A percentile compares a stretch with the other conserved stretches of the same genome.
These are phyloP conservation scores for Teinopalpus imperialis DNA, from an alignment of 2,888 invertebrate genomes.

Conservation along the genomic window DNA sequence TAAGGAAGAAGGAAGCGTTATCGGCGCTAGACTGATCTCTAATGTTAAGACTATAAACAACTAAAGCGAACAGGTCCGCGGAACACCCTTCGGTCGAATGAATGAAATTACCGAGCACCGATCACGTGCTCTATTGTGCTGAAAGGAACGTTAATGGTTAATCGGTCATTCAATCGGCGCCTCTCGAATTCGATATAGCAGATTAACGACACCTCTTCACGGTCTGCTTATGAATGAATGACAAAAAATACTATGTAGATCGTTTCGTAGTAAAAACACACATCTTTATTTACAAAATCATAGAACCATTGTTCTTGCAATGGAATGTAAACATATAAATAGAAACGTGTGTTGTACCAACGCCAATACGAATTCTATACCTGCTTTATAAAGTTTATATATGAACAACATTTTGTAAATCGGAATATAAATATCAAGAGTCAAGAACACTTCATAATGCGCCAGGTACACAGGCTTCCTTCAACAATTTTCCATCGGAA, in stretches of 20 bases:
- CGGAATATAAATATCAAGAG: conserved; percentile 24
- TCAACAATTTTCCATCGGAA: conserved; percentile 11
- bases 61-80: conserved; percentile 39
- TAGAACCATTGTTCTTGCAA: conserved; percentile 14
- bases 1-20: conserved; percentile 1
- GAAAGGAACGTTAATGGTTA: conserved; percentile 65
- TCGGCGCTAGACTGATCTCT: conserved; percentile 35
- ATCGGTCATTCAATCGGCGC: conserved; percentile 66
- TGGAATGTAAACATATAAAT: conserved; percentile 8
- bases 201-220: conserved; percentile 61
- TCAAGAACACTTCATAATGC: conserved; percentile 26
- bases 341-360: background rate
- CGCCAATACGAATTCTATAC: conserved; percentile 6
- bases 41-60: conserved; percentile 41
- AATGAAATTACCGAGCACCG: conserved; percentile 58
- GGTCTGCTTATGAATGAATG: conserved; percentile 65
- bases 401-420: conserved; percentile 18
- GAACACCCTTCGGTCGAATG: conserved; percentile 52
- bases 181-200: conserved; percentile 49
- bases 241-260: conserved; percentile 57
- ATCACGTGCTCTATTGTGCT: conserved; percentile 72
- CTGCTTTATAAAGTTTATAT: conserved; percentile 7
- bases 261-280: conserved; percentile 54
- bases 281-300: conserved; percentile 39
- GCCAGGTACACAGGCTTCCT: conserved; percentile 13